Evolutionary conservation across 2,113 vertebrate species (phyloP), one percentile per base, ranked within the genome.

Genomic region (Triplophysa dalaica): DNA sequence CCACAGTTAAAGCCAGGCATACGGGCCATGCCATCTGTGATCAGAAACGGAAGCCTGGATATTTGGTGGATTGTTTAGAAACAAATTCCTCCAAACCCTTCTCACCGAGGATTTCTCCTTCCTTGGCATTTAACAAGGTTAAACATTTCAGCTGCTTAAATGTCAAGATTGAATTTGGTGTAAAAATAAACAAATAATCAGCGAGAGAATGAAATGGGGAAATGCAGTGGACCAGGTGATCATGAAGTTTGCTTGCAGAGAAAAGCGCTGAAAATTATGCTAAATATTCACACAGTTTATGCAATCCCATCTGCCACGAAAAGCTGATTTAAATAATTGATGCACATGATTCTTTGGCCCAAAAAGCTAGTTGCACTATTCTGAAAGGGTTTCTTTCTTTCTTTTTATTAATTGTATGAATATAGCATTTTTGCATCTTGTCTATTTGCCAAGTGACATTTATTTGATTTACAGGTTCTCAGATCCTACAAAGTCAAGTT

Each of bases 21-120:
- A 81, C 56, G 38, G 70, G 68, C 56, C 4, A 21, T 41, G 54
- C 70, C 83, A 81, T 81, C 81, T 85, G 81, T 45, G 67, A 62
- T 67, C 38, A 79, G 56, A 75, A 56, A 67, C 1, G 2, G 10
- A 38, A 19, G 45, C 13, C 52, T 33, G 45, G 52, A 64, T 50
- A 72, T 82, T 73, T n/a, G 7, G 13, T 52, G 7, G 26, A 64
- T 45, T 45, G 26, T 64, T 48, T 33, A n/a, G 45, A 48, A 54
- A 45, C 68, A 45, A 62, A 70, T 38, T 65, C 69, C 50, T 62
- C 43, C 52, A 63, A 79, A 79, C 60, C 60, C 14, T 79, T 62
- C 29, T 79, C 58, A 33, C 11, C 0, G 29, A 43, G 33, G n/a
- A 38, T 58, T 60, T 73, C 33, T 22, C 13, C 54, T 73, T 60